Base-by-base conservation (phyloP, 2,797 vertebrate genomes). In the Iguana delicatissima region DNA sequence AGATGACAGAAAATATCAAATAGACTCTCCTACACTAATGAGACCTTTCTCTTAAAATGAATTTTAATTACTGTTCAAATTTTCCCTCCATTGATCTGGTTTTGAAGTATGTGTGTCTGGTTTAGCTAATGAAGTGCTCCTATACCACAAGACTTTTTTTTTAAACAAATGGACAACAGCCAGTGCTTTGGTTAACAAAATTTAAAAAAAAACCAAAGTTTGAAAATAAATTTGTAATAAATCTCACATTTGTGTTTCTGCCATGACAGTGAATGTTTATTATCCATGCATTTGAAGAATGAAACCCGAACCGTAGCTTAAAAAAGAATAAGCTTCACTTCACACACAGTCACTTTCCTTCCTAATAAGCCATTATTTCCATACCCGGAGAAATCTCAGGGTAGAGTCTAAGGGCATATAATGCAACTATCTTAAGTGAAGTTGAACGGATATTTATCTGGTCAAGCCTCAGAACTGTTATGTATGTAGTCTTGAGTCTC, bases 51-150 rank as follows among this genome's bases (percentile, higher is more conserved):
- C 84, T 94, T 92, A 76, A 95, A 95, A 93, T 69, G 82, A 94
- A 79, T 87, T 95, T 89, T 80, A 90, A 93, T 95, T 96, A 94
- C 62, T 85, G 91, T 86, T 92, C 89, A 92, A 93, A 91, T 95
- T 83, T 82, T 22, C 91, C 64, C 88, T 55, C 67, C 93, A 93
- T 95, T 95, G 91, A 94, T 94, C 91, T 95, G 72, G 74, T 94
- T 80, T 93, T 93, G 86, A 92, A 95, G 91, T 87, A 24, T 50
- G 64, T 92, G 74, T 92, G 20, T 0, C 80, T 87, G 9, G n/a
- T 92, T 89, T 52, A 93, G 93, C 92, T 92, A 79, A 88, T 91
- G 94, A 95, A 90, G 26, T 91, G 81, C 90, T 94, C 94, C 59
- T 92, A n/a, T 92, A 91, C 92, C 91, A 94, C 93, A 92, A 93